phyloP scores from a whole-genome alignment of 2,113 vertebrate species.

The Propithecus coquereli region DNA sequence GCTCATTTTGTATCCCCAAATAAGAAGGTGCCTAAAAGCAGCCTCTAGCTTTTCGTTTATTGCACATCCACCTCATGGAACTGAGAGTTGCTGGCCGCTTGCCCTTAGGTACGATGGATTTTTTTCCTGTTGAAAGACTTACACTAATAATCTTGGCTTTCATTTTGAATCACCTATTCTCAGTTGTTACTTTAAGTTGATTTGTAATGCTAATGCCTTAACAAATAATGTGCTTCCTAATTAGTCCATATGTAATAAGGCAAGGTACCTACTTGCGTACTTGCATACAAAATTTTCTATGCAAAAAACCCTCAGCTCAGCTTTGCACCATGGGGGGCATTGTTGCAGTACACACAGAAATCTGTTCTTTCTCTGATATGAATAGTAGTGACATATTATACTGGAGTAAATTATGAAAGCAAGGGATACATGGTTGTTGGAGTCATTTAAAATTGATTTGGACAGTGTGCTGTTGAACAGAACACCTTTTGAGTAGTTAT shows the following conservation, averaged over 20 bases:
- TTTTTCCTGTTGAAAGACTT: conserved; percentile 18
- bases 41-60: background rate
- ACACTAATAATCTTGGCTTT: conserved; percentile 53
- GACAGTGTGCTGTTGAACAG: conserved; percentile 20
- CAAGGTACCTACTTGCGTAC: background rate
- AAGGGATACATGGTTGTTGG: background rate
- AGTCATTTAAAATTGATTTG: conserved; percentile 45
- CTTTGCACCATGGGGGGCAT: background rate
- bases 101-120: background rate
- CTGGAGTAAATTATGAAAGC: conserved; percentile 38
- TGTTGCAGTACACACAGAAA: conserved; percentile 21
- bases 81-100: background rate
- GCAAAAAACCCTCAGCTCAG: background rate
- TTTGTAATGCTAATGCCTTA: conserved; percentile 66
- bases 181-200: conserved; percentile 59
- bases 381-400: background rate
- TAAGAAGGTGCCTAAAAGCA: conserved; percentile 17
- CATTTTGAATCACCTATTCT: conserved; percentile 56
- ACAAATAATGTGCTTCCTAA: conserved; percentile 61
- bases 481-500: conserved; percentile 36
- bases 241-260: conserved; percentile 46
- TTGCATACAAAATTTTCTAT: background rate
- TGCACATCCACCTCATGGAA: background rate
- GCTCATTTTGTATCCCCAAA: conserved; percentile 22
- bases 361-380: background rate